phyloP scores from a whole-genome alignment of 1,140 invertebrate species.

The Heliconius hewitsoni region DNA sequence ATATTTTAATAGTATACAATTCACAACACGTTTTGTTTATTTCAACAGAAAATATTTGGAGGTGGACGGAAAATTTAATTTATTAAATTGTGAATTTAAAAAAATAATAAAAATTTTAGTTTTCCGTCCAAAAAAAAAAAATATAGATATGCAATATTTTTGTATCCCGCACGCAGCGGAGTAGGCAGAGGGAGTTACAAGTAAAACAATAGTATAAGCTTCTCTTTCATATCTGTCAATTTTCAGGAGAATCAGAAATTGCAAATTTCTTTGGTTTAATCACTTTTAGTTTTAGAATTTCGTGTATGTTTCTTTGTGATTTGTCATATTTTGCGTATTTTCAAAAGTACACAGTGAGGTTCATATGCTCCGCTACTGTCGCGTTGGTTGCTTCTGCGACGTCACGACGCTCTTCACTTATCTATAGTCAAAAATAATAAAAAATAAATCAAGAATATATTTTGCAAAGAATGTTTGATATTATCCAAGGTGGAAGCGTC shows the following conservation, averaged over 20 bases:
- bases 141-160: too few species aligned
- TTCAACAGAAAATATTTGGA: neutral
- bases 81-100: too few species aligned
- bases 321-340: neutral
- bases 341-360: conserved; percentile 84
- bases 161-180: too few species aligned
- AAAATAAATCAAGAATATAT: too few species aligned
- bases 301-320: neutral
- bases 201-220: too few species aligned
- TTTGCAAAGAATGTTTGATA: too few species aligned
- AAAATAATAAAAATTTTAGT: too few species aligned
- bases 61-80: neutral
- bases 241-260: neutral
- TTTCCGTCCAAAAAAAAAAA: too few species aligned
- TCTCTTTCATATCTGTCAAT: too few species aligned
- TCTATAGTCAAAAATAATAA: neutral
- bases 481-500: too few species aligned
- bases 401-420: conserved; percentile 35
- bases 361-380: conserved; percentile 78
- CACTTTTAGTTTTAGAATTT: neutral
- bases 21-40: neutral
- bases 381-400: conserved; percentile 70
- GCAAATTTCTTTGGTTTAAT: neutral
- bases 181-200: too few species aligned
- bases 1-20: neutral